Base-by-base conservation (phyloP, 1,140 invertebrate species). In the Druon quercuslanigerum region DNA sequence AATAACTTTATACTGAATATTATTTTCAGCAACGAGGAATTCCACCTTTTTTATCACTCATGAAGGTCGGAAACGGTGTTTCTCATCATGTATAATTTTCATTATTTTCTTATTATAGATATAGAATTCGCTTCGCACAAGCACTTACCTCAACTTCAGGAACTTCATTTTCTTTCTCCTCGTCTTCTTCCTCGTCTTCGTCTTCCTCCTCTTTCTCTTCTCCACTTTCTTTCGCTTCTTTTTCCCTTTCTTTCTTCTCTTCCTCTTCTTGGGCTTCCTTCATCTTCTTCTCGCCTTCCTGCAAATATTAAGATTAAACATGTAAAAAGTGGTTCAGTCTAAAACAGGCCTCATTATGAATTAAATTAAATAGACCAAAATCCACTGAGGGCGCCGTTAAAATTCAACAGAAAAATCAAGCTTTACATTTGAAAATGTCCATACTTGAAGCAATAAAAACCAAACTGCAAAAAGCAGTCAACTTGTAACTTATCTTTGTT, bases 131-230 rank as follows among this genome's bases (percentile, higher is more conserved):
- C 74, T 71, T 16, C 0, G 60, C 56, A 74, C 51, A 72, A 46
- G 12, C 14, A 56, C 46, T 90, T 87, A 92, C 92, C 84, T 94
- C 93, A 66, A 81, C 80, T 76, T 92, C 92, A 83, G 88, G 88
- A 81, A 91, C 88, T 74, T 83, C 85, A 71, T 91, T 90, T 6
- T 66, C 80, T 76, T 92, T 92, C 82, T 88, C 87, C 80, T 91
- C 88, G 72, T 83, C 85, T 71, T 92, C 90, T 6, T 92, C 91
- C 71, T 93, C 92, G 14, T 90, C 87, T n/a, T 93, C 92, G 7
- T 93, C 92, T 11, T 88, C 87, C n/a, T 93, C 93, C n/a, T 94
- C 92, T 70, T 93, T 92, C 7, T 94, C 92, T 50, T 95, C 93
- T n/a, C 25, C 9, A 40, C 33, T 66, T 16, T 66, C 60, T 14